A percentile compares a stretch with the other conserved stretches of the same genome.
Conservation (phyloP, 2,888 invertebrate genomes). For the Aproaerema taeniolella region DNA sequence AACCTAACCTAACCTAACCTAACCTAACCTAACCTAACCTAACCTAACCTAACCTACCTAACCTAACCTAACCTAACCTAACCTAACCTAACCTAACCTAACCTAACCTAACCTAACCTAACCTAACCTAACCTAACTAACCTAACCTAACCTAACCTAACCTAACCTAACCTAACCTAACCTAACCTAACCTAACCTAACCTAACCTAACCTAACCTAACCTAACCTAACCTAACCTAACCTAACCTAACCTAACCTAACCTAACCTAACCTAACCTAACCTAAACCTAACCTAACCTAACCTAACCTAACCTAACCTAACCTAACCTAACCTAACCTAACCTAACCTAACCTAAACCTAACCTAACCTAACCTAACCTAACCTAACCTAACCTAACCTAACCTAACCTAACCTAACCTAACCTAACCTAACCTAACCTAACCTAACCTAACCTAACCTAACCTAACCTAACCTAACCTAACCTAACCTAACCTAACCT, state of each 20-base stretch:
- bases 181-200: constrained; percentile 24
- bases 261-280: constrained; percentile 23
- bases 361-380: constrained; percentile 24
- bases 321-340: constrained; percentile 25
- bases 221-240: constrained; percentile 24
- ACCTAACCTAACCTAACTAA: constrained; percentile 23
- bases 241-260: constrained; percentile 24
- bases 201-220: constrained; percentile 25
- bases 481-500: constrained; percentile 22
- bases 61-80: constrained; percentile 25
- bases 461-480: constrained; percentile 25
- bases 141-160: constrained; percentile 22
- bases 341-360: constrained; percentile 25
- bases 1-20: constrained; percentile 19
- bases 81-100: constrained; percentile 24
- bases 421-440: constrained; percentile 23
- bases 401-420: constrained; percentile 24
- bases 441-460: constrained; percentile 25
- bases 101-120: constrained; percentile 25
- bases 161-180: constrained; percentile 23
- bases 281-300: constrained; percentile 23
- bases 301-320: constrained; percentile 23
- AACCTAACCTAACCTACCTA: constrained; percentile 24
- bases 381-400: constrained; percentile 26
- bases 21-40: constrained; percentile 23